Evolutionary conservation across 1,140 invertebrate genomes (phyloP).

Genomic region (Neotoxoptera formosana): DNA sequence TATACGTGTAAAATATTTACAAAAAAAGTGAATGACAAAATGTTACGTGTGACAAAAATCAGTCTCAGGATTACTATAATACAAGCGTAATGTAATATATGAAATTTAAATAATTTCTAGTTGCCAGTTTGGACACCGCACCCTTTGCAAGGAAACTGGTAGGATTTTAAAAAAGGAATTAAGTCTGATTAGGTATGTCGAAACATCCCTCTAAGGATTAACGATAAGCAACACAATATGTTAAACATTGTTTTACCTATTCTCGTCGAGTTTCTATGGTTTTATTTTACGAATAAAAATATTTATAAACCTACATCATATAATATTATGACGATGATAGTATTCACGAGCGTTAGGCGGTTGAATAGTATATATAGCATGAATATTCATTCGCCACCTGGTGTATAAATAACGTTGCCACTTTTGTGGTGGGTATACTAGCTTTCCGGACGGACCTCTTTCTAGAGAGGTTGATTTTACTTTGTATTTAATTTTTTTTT

Average conservation of each 20-base stretch:
- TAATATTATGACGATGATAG: background rate
- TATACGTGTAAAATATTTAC: no score
- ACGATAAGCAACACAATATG: background rate
- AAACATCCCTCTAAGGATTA: background rate
- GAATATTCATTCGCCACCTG: slow-evolving; percentile 41
- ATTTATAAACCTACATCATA: background rate
- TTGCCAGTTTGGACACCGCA: background rate
- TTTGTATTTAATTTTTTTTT: background rate
- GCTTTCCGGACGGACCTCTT: background rate
- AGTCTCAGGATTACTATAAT: background rate
- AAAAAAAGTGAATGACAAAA: no score
- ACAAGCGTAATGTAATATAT: background rate
- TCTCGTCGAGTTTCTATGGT: background rate
- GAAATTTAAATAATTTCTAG: background rate
- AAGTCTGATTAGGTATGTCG: background rate
- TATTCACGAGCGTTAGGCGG: slow-evolving; percentile 1
- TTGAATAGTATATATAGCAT: slow-evolving; percentile 9
- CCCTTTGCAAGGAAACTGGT: background rate
- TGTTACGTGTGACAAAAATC: no score
- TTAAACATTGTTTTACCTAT: background rate
- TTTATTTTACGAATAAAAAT: slow-evolving; percentile 11
- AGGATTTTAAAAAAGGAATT: background rate
- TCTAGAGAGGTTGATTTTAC: background rate
- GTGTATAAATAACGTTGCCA: slow-evolving; percentile 37
- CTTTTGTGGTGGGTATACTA: background rate